These are phyloP conservation scores for Arbacia lixula DNA, from an alignment of 53 echinoderm and acorn worm species.

Conservation along the genomic window DNA sequence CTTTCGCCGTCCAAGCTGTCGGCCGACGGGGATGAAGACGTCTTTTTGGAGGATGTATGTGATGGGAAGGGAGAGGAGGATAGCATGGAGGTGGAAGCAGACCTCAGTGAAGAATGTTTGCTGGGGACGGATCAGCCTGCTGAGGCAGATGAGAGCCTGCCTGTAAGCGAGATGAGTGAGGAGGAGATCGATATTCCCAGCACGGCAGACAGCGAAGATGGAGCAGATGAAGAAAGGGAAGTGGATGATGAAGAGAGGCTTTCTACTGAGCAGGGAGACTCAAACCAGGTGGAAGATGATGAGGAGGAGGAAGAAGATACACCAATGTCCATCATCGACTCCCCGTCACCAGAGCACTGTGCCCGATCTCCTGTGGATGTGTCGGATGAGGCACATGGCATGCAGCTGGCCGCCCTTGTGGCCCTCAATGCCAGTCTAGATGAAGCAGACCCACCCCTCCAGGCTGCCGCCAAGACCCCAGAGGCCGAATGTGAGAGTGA, in stretches of 20 bases:
- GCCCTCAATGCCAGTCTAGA: conserved; percentile 75
- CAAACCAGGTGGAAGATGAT: conserved; percentile 2
- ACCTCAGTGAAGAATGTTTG: not conserved
- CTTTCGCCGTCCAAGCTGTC: conserved; percentile 7
- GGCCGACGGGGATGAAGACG: conserved; percentile 6
- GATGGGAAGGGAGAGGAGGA: not conserved
- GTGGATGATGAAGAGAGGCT: not conserved
- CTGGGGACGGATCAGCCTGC: not conserved
- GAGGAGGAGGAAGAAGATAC: conserved; percentile 50
- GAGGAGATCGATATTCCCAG: conserved; percentile 33
- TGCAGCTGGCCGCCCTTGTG: conserved; percentile 88
- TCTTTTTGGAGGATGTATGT: conserved; percentile 22
- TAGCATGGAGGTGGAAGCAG: not conserved
- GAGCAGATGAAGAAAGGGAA: conserved; percentile 24
- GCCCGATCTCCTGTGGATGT: conserved; percentile 19
- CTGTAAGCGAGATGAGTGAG: conserved; percentile 17
- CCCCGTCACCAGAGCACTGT: conserved; percentile 72
- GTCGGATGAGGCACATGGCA: conserved; percentile 92
- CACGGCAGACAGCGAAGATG: conserved; percentile 20
- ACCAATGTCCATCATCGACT: conserved; percentile 90
- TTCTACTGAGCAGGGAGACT: not conserved
- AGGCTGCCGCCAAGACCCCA: conserved; percentile 45
- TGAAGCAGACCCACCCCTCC: conserved; percentile 29
- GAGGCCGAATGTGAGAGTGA: conserved; percentile 88
- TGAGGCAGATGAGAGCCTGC: not conserved